phyloP scores from a whole-genome alignment of 2,113 vertebrate genomes.

The Ovibos moschatus region DNA sequence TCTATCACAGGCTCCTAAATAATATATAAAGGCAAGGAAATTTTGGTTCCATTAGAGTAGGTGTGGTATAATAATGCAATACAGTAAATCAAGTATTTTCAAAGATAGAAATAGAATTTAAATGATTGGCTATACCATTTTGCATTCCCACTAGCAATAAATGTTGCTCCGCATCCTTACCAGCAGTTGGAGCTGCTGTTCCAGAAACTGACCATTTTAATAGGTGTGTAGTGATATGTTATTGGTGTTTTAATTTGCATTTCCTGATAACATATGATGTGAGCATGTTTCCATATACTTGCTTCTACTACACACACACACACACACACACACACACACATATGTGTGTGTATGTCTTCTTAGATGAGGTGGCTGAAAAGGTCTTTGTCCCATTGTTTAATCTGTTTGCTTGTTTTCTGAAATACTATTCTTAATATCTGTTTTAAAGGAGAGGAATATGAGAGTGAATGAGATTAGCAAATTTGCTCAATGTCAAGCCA shows the following conservation, averaged over 20 bases:
- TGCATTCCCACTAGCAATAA: not conserved
- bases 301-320: not conserved
- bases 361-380: not conserved
- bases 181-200: not conserved
- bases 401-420: not conserved
- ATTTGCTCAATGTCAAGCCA: not conserved
- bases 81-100: not conserved
- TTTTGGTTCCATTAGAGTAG: not conserved
- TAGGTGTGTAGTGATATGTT: not conserved
- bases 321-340: fast-evolving
- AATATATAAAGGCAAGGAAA: not conserved
- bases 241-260: not conserved
- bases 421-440: not conserved
- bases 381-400: not conserved
- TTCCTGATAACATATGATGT: not conserved
- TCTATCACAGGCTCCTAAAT: not conserved
- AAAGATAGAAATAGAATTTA: not conserved
- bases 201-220: not conserved
- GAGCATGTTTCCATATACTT: not conserved
- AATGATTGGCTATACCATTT: not conserved
- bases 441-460: not conserved
- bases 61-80: not conserved
- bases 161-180: not conserved
- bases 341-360: not conserved
- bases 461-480: not conserved